Evolutionary conservation across 1,140 invertebrate genomes (phyloP), one percentile per base, ranked within the genome.

Genomic region (Pseudomyrmex cubaensis): DNA sequence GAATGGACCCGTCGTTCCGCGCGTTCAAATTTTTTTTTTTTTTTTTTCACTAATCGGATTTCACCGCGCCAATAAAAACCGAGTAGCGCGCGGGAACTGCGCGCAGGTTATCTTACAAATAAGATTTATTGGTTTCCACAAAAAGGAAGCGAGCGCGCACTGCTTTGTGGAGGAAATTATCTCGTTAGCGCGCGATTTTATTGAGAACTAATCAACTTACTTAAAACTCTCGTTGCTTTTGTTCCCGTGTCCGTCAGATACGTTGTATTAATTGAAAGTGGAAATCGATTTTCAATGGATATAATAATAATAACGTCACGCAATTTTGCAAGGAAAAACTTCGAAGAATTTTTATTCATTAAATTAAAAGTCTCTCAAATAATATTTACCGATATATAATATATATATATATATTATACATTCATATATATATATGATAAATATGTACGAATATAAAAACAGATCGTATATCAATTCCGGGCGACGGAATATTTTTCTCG

Each of bases 21-120:
- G 2, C 17, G 13, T 57, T 57, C n/a, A 1, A 56, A 46, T 56
- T 48, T 50, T 77, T 77, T 77, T 35, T 35, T 35, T 35, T 57
- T 77, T 77, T 35, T 35, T 35, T 35, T 57, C 74, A 17, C 52
- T 67, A 77, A 77, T 5, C 52, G 35, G 35, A 77, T 77, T 67
- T 77, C 75, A 57, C 13, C 62, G 17, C 3, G 17, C 4, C 44
- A 57, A 69, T 77, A 69, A 69, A 35, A 77, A 69, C 10, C 63
- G 10, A 22, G 22, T 15, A 44, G 13, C 35, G 4, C 35, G 35
- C 17, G 17, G 13, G 67, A 77, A 56, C 13, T 50, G 17, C 25
- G 8, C 46, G 56, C 20, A 15, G 7, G 2, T 44, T 9, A 64
- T 46, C 35, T 46, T n/a, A 52, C 13, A 56, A 67, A 57, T 20